These are phyloP conservation scores for Stenoptilia bipunctidactyla DNA, from an alignment of 2,888 invertebrate species.

Conservation along the genomic window DNA sequence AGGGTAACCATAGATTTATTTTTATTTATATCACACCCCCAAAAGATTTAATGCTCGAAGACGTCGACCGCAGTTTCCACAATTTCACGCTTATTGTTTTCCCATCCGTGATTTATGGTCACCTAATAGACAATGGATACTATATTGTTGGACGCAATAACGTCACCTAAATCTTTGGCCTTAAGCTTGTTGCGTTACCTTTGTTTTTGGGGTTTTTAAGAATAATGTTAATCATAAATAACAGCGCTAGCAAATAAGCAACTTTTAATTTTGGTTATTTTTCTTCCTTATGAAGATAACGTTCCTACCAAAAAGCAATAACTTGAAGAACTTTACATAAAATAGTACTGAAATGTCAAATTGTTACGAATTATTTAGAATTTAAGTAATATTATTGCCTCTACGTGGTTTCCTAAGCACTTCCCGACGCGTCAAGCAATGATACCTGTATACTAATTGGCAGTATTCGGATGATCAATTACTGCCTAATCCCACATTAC, in stretches of 20 bases:
- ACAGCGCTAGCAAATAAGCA: no score
- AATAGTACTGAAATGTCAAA: no score
- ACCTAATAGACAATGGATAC: slow-evolving; percentile 56
- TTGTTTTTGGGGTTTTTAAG: background rate
- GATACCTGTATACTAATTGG: slow-evolving; percentile 16
- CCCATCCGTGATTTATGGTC: slow-evolving; percentile 68
- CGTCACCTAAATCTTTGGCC: slow-evolving; percentile 67
- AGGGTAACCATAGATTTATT: slow-evolving; percentile 60
- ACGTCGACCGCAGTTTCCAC: slow-evolving; percentile 66
- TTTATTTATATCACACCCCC: slow-evolving; percentile 69
- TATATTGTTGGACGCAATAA: slow-evolving; percentile 66
- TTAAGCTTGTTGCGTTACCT: slow-evolving; percentile 51
- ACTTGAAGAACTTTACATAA: no score
- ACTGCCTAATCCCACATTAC: slow-evolving; percentile 22
- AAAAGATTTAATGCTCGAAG: slow-evolving; percentile 61
- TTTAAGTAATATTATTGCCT: background rate
- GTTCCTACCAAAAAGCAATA: no score
- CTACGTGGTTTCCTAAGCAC: background rate
- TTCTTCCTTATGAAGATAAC: no score
- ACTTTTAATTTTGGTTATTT: no score
- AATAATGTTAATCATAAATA: no score
- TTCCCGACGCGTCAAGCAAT: background rate
- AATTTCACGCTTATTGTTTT: slow-evolving; percentile 73
- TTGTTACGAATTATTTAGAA: no score
- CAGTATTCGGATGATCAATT: slow-evolving; percentile 4